Evolutionary conservation across 2,113 vertebrate genomes (phyloP).

Genomic region (Okapia johnstoni): DNA sequence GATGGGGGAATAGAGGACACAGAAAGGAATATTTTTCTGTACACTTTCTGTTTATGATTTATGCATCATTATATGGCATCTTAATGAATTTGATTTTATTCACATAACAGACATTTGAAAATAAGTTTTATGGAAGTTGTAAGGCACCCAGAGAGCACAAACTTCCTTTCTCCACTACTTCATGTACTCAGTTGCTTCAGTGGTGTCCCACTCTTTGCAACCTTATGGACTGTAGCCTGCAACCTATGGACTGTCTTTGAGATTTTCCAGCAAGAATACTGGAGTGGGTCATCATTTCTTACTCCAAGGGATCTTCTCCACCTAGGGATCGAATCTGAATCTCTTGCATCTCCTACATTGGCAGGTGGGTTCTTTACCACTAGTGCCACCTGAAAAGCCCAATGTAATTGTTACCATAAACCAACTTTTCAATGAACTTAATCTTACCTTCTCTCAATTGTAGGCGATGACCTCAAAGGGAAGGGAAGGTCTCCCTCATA

Average conservation of each 20-base stretch:
- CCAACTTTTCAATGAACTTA: not conserved
- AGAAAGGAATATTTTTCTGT: not conserved
- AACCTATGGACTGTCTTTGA: not conserved
- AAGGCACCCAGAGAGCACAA: not conserved
- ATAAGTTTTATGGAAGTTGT: not conserved
- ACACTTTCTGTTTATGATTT: constrained; percentile 8
- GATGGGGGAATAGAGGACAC: not conserved
- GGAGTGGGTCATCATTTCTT: not conserved
- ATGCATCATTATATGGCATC: not conserved
- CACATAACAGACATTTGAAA: not conserved
- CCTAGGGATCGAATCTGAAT: not conserved
- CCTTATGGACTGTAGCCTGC: not conserved
- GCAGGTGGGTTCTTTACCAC: not conserved
- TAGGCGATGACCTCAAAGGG: not conserved
- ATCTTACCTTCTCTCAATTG: not conserved
- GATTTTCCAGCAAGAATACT: not conserved
- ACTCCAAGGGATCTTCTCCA: not conserved
- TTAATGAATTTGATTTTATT: constrained; percentile 42
- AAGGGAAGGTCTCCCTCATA: not conserved
- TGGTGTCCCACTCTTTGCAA: not conserved
- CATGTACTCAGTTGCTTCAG: not conserved
- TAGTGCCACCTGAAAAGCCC: not conserved
- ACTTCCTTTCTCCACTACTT: not conserved
- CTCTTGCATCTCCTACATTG: not conserved
- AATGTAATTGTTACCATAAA: not conserved